Evolutionary conservation across 2,888 invertebrate species (phyloP).

Genomic region (Parthenolecanium corni): DNA sequence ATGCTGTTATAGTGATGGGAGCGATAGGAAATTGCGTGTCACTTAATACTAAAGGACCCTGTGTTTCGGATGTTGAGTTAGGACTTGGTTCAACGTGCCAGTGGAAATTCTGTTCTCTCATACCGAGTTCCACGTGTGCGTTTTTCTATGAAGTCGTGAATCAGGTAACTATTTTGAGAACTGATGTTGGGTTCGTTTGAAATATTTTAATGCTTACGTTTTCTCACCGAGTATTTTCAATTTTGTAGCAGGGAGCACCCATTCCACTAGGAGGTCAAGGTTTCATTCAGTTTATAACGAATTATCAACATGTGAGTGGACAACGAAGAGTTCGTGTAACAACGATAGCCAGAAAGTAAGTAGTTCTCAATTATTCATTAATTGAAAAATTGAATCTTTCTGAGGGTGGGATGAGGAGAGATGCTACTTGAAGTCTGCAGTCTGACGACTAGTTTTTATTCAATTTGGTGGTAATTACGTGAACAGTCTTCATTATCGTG

Average conservation of each 20-base stretch:
- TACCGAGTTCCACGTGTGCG: conserved; percentile 82
- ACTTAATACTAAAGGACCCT: conserved; percentile 77
- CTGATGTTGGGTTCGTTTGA: neutral
- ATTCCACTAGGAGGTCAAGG: conserved; percentile 93
- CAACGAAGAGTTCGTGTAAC: conserved; percentile 90
- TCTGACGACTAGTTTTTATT: too few species aligned
- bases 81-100: conserved; percentile 95
- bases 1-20: conserved; percentile 59
- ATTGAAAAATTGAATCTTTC: neutral
- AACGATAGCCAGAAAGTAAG: conserved; percentile 88
- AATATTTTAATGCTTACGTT: neutral
- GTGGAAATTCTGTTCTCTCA: conserved; percentile 95
- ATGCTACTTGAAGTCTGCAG: too few species aligned
- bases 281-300: conserved; percentile 94
- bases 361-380: neutral
- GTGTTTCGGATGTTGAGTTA: conserved; percentile 92
- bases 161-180: conserved; percentile 34
- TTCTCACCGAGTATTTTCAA: neutral
- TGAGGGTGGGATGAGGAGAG: too few species aligned
- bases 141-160: conserved; percentile 95
- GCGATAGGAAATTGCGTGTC: conserved; percentile 96
- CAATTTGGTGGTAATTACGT: too few species aligned
- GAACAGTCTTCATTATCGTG: too few species aligned
- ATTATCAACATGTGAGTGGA: conserved; percentile 95
- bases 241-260: conserved; percentile 73